Conservation (phyloP, 2,113 vertebrate genomes). For the Ceuthmochares aereus region DNA sequence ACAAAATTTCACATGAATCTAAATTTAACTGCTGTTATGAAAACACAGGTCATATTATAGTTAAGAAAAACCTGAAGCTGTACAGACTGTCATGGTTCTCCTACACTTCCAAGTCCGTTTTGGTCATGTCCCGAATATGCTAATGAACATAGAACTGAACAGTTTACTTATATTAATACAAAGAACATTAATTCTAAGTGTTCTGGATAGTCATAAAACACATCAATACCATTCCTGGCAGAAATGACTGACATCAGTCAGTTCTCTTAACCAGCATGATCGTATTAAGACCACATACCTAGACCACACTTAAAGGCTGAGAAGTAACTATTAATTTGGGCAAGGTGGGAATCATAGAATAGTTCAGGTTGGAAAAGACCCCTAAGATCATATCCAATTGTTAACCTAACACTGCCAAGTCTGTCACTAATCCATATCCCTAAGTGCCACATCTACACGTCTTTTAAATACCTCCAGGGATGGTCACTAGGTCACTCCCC, state of each 20-base stretch:
- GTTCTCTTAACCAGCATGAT: not conserved
- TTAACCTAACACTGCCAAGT: not conserved
- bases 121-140: not conserved
- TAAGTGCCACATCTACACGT: not conserved
- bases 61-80: not conserved
- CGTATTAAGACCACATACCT: not conserved
- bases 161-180: not conserved
- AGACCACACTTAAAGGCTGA: not conserved
- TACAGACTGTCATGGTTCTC: not conserved
- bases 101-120: not conserved
- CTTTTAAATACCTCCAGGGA: not conserved
- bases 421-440: not conserved
- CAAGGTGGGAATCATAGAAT: not conserved
- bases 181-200: not conserved
- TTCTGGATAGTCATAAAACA: not conserved
- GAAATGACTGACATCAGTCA: not conserved
- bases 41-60: not conserved
- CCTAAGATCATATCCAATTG: not conserved
- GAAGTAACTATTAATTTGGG: not conserved
- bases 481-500: not conserved
- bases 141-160: not conserved
- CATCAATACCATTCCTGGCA: not conserved
- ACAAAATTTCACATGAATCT: not conserved
- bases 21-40: not conserved
- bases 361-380: not conserved